Base-by-base conservation (phyloP, 2,113 vertebrate genomes). In the Chelonoidis abingdonii region DNA sequence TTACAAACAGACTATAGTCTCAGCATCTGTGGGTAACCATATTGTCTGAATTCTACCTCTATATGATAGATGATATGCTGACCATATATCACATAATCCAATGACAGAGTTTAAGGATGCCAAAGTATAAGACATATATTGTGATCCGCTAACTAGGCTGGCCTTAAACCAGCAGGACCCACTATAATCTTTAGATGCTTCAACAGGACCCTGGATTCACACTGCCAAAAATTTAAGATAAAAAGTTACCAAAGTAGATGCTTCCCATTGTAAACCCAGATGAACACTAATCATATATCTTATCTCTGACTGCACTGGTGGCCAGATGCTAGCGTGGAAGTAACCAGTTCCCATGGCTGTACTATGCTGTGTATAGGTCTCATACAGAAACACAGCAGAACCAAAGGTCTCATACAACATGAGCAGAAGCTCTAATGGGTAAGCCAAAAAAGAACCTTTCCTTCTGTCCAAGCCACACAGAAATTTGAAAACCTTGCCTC, bases 331-430 rank as follows among this genome's bases (percentile, higher is more conserved):
- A 78, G 29, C 83, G 57, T 25, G 3, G 16, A 59, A 13, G 52
- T 50, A 87, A 81, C 53, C 8, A 89, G 83, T 79, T 5, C 2
- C 4, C 14, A 11, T 31, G 47, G 8, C 5, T 5, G 72, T 25
- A 7, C 3, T 90, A 47, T 14, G 41, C 25, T 47, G 19, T 21
- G 25, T 78, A 47, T 81, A 25, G 3, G n/a, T 41, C n/a, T 72
- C 31, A 41, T 79, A 84, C 0, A 50, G 4, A 80, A 1, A 7
- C 27, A 86, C 14, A 87, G 79, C 88, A 94, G 57, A 84, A 52
- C 35, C 54, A 92, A 65, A 41, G 47, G 12, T 12, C 8, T 75
- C 49, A 53, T 22, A 44, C 2, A 72, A 27, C 0, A 0, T 76
- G 49, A 72, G 9, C 10, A 10, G 2, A 72, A 65, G 5, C 0